Conservation (phyloP, 1,140 invertebrate genomes). For the Hycleus phaleratus region DNA sequence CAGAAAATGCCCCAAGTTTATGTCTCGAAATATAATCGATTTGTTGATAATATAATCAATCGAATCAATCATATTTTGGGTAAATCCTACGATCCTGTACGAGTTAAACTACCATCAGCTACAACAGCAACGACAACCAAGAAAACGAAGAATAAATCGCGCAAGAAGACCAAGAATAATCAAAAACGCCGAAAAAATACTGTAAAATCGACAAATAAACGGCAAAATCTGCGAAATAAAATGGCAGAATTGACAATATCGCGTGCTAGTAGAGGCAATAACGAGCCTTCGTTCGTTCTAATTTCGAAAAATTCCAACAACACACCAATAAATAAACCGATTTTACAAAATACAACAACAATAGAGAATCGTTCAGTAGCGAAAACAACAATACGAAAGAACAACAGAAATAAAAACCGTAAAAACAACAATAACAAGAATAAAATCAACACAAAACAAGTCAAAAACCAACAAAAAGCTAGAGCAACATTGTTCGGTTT, state of each 20-base stretch:
- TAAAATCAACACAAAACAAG: constrained; percentile 45
- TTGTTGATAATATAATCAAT: constrained; percentile 69
- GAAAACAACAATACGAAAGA: constrained; percentile 37
- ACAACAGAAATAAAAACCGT: constrained; percentile 44
- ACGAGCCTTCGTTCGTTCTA: constrained; percentile 34
- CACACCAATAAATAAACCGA: neutral
- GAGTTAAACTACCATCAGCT: constrained; percentile 59
- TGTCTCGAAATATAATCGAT: constrained; percentile 71
- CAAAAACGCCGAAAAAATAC: constrained; percentile 25
- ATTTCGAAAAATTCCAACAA: constrained; percentile 31
- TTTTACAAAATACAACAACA: constrained; percentile 5
- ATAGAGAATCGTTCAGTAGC: constrained; percentile 1
- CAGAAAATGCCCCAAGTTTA: constrained; percentile 57
- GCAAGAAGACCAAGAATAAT: constrained; percentile 17
- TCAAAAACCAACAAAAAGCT: constrained; percentile 51
- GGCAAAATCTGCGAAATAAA: constrained; percentile 20
- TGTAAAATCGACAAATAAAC: constrained; percentile 24
- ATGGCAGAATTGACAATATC: constrained; percentile 22
- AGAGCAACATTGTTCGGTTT: constrained; percentile 71
- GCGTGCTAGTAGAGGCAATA: constrained; percentile 15
- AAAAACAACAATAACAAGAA: constrained; percentile 27
- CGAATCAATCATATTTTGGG: constrained; percentile 70
- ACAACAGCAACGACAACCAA: constrained; percentile 35
- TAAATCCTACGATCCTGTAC: constrained; percentile 72
- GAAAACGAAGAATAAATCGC: constrained; percentile 19